Evolutionary conservation across 1,140 invertebrate genomes (phyloP), one percentile per base, ranked within the genome.

Genomic region (Polypedilum vanderplanki): DNA sequence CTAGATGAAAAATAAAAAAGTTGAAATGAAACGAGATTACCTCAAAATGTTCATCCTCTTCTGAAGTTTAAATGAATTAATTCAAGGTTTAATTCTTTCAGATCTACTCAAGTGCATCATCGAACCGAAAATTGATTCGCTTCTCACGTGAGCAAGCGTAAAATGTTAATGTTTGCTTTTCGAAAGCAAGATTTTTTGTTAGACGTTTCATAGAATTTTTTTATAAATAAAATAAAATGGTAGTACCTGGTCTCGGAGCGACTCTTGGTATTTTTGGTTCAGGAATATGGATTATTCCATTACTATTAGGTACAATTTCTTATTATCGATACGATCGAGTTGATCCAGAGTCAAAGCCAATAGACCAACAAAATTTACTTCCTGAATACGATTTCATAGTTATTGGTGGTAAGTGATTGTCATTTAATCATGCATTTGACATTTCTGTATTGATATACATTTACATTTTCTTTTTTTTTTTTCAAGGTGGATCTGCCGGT

Each of bases 361-460:
- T 89, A 73, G 86, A 91, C 76, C 85, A 84, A 33, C 82, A 85
- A 77, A 84, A 84, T 67, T 76, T 86, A 0, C 81, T 86, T 70
- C 83, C 82, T 0, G 90, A 93, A 77, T 96, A 95, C 79, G 94
- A 96, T 79, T 95, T 95, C 78, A 86, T 96, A 1, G 86, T 94
- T 40, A 86, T 98, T 12, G 97, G 97, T 2, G 95, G 92, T 1
- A 97, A 97, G 1, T 33, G 1, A 33, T 33, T 33, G 24, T 33
- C 24, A 3, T 33, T 33, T 5, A 33, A 5, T 33, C 24, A 5
- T 33, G 24, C 5, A 33, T 33, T 33, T 33, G 24, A 33, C 1
- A 33, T 33, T 33, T 33, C 5, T 3, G 24, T 5, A 33, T 3
- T 5, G 24, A 33, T 3, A 3, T 3, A 33, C 1, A 33, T 33